These are phyloP conservation scores for Holacanthella duospinosa DNA, from an alignment of 2,888 invertebrate species.

Conservation along the genomic window DNA sequence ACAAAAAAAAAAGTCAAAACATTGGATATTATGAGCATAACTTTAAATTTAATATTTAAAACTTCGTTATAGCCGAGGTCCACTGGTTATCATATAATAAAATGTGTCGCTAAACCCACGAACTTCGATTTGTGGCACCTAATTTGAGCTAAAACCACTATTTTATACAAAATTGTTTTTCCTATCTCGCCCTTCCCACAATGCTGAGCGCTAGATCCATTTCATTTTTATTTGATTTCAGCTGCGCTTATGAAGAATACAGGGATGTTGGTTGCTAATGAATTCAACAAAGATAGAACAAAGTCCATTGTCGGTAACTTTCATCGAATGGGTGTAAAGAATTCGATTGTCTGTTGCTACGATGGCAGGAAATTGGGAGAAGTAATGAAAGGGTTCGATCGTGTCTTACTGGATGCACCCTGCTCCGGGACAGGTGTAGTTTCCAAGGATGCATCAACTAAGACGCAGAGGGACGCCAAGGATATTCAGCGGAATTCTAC, in stretches of 20 bases:
- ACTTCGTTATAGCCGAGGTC: too few relatives aligned
- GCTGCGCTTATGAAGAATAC: constrained; percentile 97
- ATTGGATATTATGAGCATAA: too few relatives aligned
- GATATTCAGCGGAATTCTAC: constrained; percentile 87
- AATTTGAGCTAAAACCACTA: too few relatives aligned
- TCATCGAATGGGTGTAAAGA: constrained; percentile 89
- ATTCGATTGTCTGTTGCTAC: constrained; percentile 76
- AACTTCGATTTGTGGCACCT: too few relatives aligned
- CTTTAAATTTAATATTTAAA: too few relatives aligned
- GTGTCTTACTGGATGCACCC: constrained; percentile 92
- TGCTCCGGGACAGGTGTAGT: constrained; percentile 98
- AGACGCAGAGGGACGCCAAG: constrained; percentile 76
- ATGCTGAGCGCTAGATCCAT: too few relatives aligned
- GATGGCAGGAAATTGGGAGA: constrained; percentile 74
- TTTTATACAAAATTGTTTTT: too few relatives aligned
- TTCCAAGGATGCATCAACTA: constrained; percentile 93
- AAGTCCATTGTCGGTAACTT: constrained; percentile 93
- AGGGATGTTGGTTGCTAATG: constrained; percentile 91
- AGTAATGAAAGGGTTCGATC: constrained; percentile 82
- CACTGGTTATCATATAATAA: too few relatives aligned
- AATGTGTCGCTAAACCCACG: too few relatives aligned
- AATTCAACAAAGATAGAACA: constrained; percentile 75
- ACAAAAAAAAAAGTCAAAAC: too few relatives aligned
- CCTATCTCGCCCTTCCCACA: too few relatives aligned
- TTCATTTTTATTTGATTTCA: constrained; percentile 38